A percentile compares a stretch with the other conserved stretches of the same genome.
Evolutionary conservation across 2,888 invertebrate genomes (phyloP).

Genomic region (Nomada ferruginata): DNA sequence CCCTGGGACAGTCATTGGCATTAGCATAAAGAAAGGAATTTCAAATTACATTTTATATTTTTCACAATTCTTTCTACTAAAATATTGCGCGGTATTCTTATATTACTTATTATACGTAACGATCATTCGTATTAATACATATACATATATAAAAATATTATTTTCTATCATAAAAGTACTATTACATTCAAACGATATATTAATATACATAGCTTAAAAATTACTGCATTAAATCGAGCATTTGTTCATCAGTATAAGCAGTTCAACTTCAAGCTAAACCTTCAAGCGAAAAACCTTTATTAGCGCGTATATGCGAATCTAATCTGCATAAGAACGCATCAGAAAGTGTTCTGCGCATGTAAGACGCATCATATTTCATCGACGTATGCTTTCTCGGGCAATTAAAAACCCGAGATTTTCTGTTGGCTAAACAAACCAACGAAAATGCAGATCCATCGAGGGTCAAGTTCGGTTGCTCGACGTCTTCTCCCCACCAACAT

Average conservation of each 20-base stretch:
- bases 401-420: constrained; percentile 32
- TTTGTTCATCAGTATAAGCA: no score
- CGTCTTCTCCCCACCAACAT: constrained; percentile 36
- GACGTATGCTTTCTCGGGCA: not conserved
- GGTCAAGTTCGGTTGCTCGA: constrained; percentile 65
- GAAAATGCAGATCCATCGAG: constrained; percentile 61
- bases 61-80: not conserved
- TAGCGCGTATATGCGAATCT: not conserved
- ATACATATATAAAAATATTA: no score
- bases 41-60: constrained; percentile 5
- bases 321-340: not conserved
- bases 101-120: not conserved
- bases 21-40: constrained; percentile 36
- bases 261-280: no score
- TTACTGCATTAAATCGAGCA: no score
- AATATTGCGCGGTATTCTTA: not conserved
- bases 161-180: no score
- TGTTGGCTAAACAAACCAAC: constrained; percentile 28
- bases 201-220: no score
- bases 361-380: not conserved
- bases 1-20: constrained; percentile 8
- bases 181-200: no score
- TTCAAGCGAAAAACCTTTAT: no score
- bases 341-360: not conserved
- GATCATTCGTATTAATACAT: no score